These are phyloP conservation scores for Petaurus breviceps DNA, from an alignment of 2,113 vertebrate species.

Conservation along the genomic window DNA sequence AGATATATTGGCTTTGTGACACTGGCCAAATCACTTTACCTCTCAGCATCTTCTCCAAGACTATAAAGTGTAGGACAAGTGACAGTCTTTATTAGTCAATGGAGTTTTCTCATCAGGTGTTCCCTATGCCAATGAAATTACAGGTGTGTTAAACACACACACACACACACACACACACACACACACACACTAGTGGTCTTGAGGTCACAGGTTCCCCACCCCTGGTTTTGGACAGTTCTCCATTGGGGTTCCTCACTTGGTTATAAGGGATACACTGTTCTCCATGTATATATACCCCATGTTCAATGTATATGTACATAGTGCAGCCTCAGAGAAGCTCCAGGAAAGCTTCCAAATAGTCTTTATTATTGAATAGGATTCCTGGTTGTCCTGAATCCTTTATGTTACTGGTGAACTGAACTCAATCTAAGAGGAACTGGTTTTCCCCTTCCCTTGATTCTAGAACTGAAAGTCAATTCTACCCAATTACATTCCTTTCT, in stretches of 20 bases:
- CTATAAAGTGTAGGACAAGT: neutral
- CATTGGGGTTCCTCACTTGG: neutral
- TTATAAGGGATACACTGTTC: neutral
- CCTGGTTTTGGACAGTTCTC: neutral
- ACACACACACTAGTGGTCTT: too few species aligned
- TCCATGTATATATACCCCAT: neutral
- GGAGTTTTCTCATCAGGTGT: neutral
- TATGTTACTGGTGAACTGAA: neutral
- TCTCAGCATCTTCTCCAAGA: neutral
- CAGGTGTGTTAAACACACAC: neutral
- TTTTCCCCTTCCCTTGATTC: neutral
- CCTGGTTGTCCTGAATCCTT: neutral
- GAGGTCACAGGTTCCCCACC: too few species aligned
- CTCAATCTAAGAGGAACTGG: neutral
- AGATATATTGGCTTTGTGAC: neutral
- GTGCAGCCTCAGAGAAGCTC: neutral
- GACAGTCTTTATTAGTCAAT: neutral
- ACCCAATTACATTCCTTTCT: neutral
- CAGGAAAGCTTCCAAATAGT: neutral
- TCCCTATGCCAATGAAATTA: neutral
- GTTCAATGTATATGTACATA: neutral
- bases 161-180: too few species aligned
- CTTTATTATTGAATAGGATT: neutral
- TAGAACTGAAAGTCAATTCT: neutral
- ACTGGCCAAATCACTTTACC: neutral